These are phyloP conservation scores for Brachionus plicatilis DNA, from an alignment of 1,140 invertebrate species.

Conservation along the genomic window DNA sequence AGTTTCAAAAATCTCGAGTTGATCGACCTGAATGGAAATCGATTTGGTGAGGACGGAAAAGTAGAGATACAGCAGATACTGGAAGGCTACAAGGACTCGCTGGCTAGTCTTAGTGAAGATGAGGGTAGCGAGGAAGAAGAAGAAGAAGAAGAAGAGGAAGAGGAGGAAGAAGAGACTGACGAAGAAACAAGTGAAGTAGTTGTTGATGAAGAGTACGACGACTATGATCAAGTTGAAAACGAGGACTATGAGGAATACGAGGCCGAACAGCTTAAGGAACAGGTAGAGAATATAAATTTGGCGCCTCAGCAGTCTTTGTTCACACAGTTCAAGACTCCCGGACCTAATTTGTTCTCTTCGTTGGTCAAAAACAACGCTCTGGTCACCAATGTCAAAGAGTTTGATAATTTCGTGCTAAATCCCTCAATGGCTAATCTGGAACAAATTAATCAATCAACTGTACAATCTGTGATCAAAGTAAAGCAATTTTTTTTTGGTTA, in stretches of 20 bases:
- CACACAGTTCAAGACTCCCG: neutral
- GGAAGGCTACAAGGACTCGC: too few relatives aligned
- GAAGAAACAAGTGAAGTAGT: conserved; percentile 10
- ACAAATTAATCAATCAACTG: neutral
- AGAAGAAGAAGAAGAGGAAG: conserved; percentile 34
- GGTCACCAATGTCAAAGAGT: neutral
- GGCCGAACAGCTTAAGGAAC: conserved; percentile 36
- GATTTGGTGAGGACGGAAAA: neutral
- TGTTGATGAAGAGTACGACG: neutral
- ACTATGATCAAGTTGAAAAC: conserved; percentile 38
- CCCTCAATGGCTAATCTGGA: neutral
- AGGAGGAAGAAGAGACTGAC: conserved; percentile 30
- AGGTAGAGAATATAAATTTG: conserved; percentile 6
- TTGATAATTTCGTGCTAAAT: conserved; percentile 6
- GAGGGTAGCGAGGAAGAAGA: conserved; percentile 39
- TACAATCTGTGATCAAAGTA: neutral
- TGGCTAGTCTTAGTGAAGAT: conserved; percentile 1
- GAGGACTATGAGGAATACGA: conserved; percentile 14
- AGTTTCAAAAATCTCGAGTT: neutral
- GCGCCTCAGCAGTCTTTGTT: neutral
- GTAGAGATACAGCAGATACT: neutral
- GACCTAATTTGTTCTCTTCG: neutral
- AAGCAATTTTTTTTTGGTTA: neutral
- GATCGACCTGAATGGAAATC: neutral
- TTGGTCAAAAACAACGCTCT: neutral